A percentile compares a stretch with the other conserved stretches of the same genome.
Conservation (phyloP, 2,797 vertebrate genomes). For the Varecia variegata region DNA sequence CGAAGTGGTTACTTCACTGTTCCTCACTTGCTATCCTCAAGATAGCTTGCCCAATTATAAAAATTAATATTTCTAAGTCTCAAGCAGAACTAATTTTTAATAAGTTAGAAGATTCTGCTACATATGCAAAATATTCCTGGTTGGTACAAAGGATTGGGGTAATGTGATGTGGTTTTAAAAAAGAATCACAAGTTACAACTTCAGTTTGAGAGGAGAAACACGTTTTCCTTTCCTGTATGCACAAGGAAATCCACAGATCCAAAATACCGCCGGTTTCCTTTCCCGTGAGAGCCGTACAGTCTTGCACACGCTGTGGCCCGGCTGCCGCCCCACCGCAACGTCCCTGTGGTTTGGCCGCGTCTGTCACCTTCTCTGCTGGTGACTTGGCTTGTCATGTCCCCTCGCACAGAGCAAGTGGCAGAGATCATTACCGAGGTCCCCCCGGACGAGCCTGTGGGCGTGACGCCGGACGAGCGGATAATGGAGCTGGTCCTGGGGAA, state of each 20-base stretch:
- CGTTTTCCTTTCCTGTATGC: not conserved
- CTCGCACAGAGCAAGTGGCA: slow-evolving; percentile 78
- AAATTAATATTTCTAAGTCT: not conserved
- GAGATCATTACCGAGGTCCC: slow-evolving; percentile 82
- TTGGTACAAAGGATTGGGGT: not conserved
- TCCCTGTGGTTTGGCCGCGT: fast-evolving
- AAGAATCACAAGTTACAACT: not conserved
- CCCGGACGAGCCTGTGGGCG: slow-evolving; percentile 80
- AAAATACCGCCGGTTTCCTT: fast-evolving
- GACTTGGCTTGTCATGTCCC: not conserved
- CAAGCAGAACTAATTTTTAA: not conserved
- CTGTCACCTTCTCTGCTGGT: not conserved
- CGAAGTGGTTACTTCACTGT: not conserved
- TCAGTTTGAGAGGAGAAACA: not conserved
- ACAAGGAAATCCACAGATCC: not conserved
- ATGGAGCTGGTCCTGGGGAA: slow-evolving; percentile 87
- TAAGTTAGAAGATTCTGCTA: not conserved
- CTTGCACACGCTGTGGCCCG: fast-evolving
- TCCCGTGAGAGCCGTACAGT: fast-evolving
- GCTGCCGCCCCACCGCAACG: fast-evolving
- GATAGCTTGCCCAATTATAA: not conserved
- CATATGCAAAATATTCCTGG: fast-evolving
- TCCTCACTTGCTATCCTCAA: not conserved
- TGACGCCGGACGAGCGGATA: slow-evolving; percentile 84
- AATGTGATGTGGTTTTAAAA: not conserved